Conservation (phyloP, 2,113 vertebrate genomes). For the Ginglymostoma cirratum region DNA sequence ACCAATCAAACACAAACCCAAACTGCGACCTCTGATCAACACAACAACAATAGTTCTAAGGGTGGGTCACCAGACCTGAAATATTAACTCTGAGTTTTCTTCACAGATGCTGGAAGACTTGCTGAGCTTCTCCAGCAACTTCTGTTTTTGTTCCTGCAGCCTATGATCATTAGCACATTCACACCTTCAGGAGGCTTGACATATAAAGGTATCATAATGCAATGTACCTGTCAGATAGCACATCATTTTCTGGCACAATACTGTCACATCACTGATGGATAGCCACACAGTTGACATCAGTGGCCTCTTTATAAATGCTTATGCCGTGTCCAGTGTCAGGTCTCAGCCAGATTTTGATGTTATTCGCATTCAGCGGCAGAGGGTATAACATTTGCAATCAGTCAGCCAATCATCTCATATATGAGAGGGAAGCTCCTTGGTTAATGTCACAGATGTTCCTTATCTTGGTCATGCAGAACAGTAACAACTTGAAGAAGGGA, state of each 20-base stretch:
- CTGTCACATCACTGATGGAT: not conserved
- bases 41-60: no score
- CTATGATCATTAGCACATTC: not conserved
- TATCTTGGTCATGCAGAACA: not conserved
- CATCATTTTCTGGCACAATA: not conserved
- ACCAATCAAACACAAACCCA: not conserved
- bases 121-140: no score
- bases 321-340: not conserved
- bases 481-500: not conserved
- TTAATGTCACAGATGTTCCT: not conserved
- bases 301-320: not conserved
- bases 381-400: not conserved
- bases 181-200: not conserved
- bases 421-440: not conserved
- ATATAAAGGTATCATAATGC: not conserved
- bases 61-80: no score
- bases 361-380: not conserved
- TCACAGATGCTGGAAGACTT: no score
- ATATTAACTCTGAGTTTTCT: no score
- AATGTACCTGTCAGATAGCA: not conserved
- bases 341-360: not conserved
- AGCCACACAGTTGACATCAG: not conserved
- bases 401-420: not conserved
- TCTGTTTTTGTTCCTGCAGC: no score
- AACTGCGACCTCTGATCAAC: not conserved